Evolutionary conservation across 2,113 vertebrate genomes (phyloP).

Genomic region (Thymallus thymallus): DNA sequence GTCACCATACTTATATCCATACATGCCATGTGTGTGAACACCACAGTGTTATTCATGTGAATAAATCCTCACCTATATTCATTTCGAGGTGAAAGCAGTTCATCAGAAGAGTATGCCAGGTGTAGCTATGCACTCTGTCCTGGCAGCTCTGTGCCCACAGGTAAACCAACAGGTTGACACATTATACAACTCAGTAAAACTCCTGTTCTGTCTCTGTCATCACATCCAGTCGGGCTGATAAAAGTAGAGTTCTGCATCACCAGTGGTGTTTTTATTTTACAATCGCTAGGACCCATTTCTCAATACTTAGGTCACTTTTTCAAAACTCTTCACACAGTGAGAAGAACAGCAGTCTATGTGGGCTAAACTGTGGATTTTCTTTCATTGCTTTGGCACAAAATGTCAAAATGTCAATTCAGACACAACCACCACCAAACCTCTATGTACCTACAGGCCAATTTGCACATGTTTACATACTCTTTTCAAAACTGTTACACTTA

Average conservation of each 20-base stretch:
- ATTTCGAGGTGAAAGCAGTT: neutral
- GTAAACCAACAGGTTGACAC: slow-evolving; percentile 57
- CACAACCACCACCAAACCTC: no score
- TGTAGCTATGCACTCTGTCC: neutral
- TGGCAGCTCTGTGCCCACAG: slow-evolving; percentile 27
- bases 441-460: no score
- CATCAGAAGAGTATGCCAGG: neutral
- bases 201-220: neutral
- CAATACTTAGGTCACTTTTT: no score
- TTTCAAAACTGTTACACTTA: no score
- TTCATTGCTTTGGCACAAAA: no score
- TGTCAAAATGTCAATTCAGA: no score
- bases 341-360: no score
- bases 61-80: neutral
- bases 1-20: neutral
- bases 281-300: no score
- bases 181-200: neutral
- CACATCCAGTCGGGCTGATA: slow-evolving; percentile 33
- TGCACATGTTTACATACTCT: no score
- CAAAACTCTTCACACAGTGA: no score
- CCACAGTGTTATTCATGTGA: neutral
- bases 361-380: no score
- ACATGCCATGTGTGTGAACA: no score
- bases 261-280: slow-evolving; percentile 54
- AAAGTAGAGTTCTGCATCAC: slow-evolving; percentile 32